These are phyloP conservation scores for Pollachius pollachius DNA, from an alignment of 2,113 vertebrate genomes.

Conservation along the genomic window DNA sequence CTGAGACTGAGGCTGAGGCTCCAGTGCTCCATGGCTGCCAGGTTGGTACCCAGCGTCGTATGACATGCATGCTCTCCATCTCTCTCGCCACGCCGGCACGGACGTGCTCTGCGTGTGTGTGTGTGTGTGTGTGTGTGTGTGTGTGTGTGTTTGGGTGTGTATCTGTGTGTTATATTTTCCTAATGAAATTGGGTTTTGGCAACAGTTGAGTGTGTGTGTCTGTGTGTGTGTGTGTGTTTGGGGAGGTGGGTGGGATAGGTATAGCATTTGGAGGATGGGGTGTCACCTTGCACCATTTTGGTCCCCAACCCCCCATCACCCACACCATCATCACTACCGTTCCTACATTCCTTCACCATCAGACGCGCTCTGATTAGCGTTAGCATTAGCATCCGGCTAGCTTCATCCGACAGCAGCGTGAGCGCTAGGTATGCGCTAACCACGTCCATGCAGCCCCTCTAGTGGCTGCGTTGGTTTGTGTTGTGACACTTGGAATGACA, in stretches of 20 bases:
- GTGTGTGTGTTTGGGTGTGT: too few species aligned
- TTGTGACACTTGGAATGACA: too few species aligned
- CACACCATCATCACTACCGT: not conserved
- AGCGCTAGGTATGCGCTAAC: too few species aligned
- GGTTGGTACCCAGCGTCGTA: conserved; percentile 72
- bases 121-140: too few species aligned
- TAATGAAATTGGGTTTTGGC: too few species aligned
- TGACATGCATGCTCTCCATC: not conserved
- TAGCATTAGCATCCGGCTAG: not conserved
- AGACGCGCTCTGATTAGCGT: not conserved
- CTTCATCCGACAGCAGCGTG: not conserved
- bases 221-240: not conserved
- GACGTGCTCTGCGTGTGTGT: too few species aligned
- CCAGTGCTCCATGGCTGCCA: conserved; percentile 85
- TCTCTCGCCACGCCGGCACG: too few species aligned
- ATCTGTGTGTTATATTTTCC: too few species aligned
- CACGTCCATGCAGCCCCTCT: too few species aligned
- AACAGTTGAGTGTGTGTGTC: not conserved
- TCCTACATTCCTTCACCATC: not conserved
- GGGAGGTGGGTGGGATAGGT: not conserved
- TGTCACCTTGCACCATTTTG: conserved; percentile 26
- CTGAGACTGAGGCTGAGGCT: conserved; percentile 59
- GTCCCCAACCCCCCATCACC: not conserved
- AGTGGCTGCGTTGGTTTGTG: too few species aligned
- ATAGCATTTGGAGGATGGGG: not conserved